These are phyloP conservation scores for Electrophaes corylata DNA, from an alignment of 2,888 invertebrate genomes.

Conservation along the genomic window DNA sequence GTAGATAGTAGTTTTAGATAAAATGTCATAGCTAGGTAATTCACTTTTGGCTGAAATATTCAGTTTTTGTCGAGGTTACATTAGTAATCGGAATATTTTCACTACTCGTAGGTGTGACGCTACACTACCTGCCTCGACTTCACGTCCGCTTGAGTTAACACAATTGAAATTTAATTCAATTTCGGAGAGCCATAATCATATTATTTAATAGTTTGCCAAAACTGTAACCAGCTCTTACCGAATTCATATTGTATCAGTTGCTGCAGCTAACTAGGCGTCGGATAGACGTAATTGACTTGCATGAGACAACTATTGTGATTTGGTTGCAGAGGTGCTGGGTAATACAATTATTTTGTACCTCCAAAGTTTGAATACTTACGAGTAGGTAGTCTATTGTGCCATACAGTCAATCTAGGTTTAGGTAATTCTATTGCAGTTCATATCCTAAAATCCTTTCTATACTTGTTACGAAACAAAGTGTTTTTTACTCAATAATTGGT, in stretches of 20 bases:
- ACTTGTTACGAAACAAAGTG: too few species aligned
- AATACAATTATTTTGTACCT: constrained; percentile 47
- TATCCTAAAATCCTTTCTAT: too few species aligned
- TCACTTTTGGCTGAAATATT: not conserved
- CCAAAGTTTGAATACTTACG: constrained; percentile 33
- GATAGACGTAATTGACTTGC: constrained; percentile 81
- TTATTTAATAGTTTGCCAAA: constrained; percentile 67
- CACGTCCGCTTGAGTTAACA: constrained; percentile 48
- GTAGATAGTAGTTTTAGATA: too few species aligned
- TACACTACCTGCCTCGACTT: constrained; percentile 38
- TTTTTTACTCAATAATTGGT: too few species aligned
- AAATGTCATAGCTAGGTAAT: too few species aligned
- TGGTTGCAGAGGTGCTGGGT: constrained; percentile 47
- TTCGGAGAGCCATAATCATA: constrained; percentile 62
- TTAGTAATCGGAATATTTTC: not conserved
- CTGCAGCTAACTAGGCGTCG: constrained; percentile 72
- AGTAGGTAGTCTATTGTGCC: not conserved
- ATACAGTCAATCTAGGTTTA: not conserved
- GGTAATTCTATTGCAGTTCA: not conserved
- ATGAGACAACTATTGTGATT: constrained; percentile 78
- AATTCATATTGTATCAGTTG: constrained; percentile 75
- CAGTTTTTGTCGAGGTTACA: not conserved
- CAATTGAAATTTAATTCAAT: constrained; percentile 71
- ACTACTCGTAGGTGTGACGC: constrained; percentile 7
- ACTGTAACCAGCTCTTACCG: constrained; percentile 64